Percentiles rank a stretch among this genome's conserved stretches.
These are phyloP conservation scores for Pristis pectinata DNA, from an alignment of 2,797 vertebrate species.

Conservation along the genomic window DNA sequence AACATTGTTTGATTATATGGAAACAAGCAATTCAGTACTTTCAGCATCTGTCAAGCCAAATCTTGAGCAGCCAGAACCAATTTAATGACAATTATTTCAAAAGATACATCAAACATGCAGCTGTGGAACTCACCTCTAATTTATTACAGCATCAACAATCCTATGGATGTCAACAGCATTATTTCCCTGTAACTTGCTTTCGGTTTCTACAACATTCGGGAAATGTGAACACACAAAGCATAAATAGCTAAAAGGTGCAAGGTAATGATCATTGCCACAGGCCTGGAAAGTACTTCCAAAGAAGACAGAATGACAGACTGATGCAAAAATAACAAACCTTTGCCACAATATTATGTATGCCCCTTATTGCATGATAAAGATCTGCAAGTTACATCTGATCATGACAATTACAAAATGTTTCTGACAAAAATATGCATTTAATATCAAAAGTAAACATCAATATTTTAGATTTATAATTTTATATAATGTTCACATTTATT, in stretches of 20 bases:
- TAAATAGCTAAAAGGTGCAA: not conserved
- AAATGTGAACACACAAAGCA: not conserved
- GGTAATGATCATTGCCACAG: not conserved
- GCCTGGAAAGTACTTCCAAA: not conserved
- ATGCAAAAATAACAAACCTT: not conserved
- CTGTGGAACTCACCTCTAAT: not conserved
- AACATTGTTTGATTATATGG: not conserved
- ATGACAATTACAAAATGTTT: not conserved
- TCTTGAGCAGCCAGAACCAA: not conserved
- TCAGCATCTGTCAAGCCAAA: not conserved
- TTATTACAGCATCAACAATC: not conserved
- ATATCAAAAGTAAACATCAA: not conserved
- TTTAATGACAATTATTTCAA: not conserved
- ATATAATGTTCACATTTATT: slow-evolving; percentile 6
- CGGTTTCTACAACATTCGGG: not conserved
- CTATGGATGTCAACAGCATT: not conserved
- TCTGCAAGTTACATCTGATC: not conserved
- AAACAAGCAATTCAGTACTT: not conserved
- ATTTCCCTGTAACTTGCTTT: not conserved
- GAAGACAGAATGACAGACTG: not conserved
- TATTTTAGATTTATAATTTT: not conserved
- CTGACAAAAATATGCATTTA: not conserved
- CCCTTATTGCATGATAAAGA: not conserved
- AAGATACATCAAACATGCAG: not conserved
- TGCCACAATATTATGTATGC: not conserved